phyloP scores from a whole-genome alignment of 2,113 vertebrate genomes.

The Dicentrarchus labrax region DNA sequence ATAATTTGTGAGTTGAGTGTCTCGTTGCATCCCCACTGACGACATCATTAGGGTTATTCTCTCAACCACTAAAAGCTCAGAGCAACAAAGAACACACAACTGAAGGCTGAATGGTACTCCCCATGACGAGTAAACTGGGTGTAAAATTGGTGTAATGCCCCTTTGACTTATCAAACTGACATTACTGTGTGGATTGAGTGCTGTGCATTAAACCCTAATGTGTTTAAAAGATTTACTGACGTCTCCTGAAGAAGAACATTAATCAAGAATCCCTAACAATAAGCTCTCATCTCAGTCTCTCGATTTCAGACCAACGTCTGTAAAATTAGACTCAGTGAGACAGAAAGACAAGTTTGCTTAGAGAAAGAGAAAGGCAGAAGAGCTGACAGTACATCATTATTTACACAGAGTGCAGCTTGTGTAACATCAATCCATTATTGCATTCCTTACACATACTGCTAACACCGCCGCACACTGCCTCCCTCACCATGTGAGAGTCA shows the following conservation, averaged over 20 bases:
- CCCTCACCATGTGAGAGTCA: constrained; percentile 62
- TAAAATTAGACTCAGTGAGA: not conserved
- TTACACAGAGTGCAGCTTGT: constrained; percentile 53
- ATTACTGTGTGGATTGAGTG: not conserved
- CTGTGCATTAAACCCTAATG: not conserved
- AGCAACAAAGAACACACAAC: not conserved
- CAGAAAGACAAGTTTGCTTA: not conserved
- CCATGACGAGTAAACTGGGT: not conserved
- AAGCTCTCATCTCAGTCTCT: not conserved
- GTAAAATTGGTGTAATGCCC: not conserved
- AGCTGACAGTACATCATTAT: constrained; percentile 27
- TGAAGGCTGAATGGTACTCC: not conserved
- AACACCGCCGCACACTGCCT: constrained; percentile 42
- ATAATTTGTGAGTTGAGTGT: too few species aligned
- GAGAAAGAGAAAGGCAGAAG: constrained; percentile 17
- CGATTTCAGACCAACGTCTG: not conserved
- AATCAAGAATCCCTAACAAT: not conserved
- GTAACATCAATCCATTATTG: constrained; percentile 51
- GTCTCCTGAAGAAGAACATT: not conserved
- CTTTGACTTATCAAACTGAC: not conserved
- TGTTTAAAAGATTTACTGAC: constrained; percentile 8
- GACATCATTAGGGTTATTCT: not conserved
- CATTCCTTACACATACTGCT: constrained; percentile 52
- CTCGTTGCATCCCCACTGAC: too few species aligned
- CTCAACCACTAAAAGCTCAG: not conserved